Evolutionary conservation across 1,140 invertebrate genomes (phyloP), one percentile per base, ranked within the genome.

Genomic region (Cydia amplana): DNA sequence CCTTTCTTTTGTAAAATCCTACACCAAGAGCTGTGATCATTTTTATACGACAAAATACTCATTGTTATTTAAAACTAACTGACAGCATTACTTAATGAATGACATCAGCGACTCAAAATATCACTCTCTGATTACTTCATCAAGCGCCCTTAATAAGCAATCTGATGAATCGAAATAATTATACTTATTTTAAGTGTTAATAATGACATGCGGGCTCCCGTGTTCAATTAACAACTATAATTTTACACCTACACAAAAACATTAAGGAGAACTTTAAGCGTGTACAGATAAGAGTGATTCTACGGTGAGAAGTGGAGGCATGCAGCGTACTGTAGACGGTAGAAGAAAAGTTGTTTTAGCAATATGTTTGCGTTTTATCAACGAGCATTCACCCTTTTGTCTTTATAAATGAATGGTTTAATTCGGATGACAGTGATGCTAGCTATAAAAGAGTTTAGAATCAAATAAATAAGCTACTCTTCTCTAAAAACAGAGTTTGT

Each of bases 131-230:
- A 70, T 70, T 70, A 70, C 65, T 70, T 70, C 65, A 70, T 70
- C 65, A 70, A 70, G 65, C 12, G 18, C 32, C 65, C 65, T 70
- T 70, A 70, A 70, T 70, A 70, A 70, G 65, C 65, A 70, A 70
- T 70, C 65, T 70, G 65, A 70, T 70, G 65, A 70, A 70, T 70
- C 65, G 65, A 36, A 43, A 70, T 70, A 70, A 70, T 70, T 70
- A 70, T 70, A 70, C 65, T 70, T 70, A 70, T 70, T 70, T 20
- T 70, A 70, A 70, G 65, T 36, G 65, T 70, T 70, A 70, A 70
- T 70, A 70, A 70, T 70, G 65, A 70, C 65, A 70, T 70, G 65
- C 65, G 65, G 65, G 65, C 65, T 70, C 28, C 65, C 65, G 65
- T 70, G 65, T 70, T 36, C 65, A 70, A 70, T 70, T 70, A 32